Evolutionary conservation across 2,797 vertebrate genomes (phyloP), one percentile per base, ranked within the genome.

Genomic region (Huso huso): DNA sequence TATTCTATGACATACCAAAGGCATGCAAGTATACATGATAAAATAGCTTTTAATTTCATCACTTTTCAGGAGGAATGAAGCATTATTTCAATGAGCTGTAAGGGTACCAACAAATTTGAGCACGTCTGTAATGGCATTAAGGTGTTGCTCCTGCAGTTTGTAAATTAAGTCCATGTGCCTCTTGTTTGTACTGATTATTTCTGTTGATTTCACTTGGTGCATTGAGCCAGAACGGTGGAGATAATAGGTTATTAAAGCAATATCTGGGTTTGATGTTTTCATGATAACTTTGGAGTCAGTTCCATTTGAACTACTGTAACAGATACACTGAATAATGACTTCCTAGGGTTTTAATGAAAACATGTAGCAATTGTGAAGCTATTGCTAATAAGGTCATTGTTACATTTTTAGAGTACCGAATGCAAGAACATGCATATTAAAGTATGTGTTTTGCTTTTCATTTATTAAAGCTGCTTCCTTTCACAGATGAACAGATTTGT

Each of bases 281-380:
- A 70, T 83, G 83, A 90, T 87, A 86, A 84, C 84, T 87, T 82
- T 83, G 68, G 78, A 88, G 83, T 84, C 87, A 87, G 88, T 89
- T 89, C 88, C 78, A 85, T 80, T 76, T 84, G 86, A 88, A 87
- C 84, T 82, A 79, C 67, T 82, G 76, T 76, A 83, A 84, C 88
- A 89, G 79, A 83, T 82, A 84, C 84, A 85, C 77, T 51, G 65
- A 62, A 48, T 69, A 69, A 71, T 66, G 66, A 66, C 66, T 66
- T 73, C 66, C 69, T 63, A 66, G 10, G 67, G 64, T n/a, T 64
- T 59, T 76, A 74, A 77, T 76, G 65, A 68, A 71, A 79, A 71
- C 75, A 70, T 73, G 71, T 75, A 83, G 81, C 84, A 86, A 87
- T 89, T 84, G 76, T 77, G 75, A 82, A 78, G 70, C 73, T 80